Conservation (phyloP, 2,888 invertebrate genomes). For the Aphelenchoides bicaudatus region DNA sequence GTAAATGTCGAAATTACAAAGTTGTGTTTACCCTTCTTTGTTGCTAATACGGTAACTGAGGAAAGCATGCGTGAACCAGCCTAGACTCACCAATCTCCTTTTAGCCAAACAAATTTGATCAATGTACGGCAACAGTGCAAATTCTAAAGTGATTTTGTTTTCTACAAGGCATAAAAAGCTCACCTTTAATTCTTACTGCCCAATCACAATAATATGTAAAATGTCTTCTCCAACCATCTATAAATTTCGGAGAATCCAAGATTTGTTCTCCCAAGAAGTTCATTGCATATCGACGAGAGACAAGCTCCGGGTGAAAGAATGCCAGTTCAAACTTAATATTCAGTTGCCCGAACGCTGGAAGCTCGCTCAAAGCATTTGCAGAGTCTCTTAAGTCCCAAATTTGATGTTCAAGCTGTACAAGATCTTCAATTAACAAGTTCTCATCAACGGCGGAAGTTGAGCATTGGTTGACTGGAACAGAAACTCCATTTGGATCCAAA, state of each 20-base stretch:
- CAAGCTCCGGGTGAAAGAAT: slow-evolving; percentile 27
- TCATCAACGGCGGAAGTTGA: neutral
- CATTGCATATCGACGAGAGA: slow-evolving; percentile 30
- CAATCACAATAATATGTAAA: slow-evolving; percentile 37
- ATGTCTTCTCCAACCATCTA: slow-evolving; percentile 38
- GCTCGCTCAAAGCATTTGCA: neutral
- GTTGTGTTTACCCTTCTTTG: no score
- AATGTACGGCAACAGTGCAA: slow-evolving; percentile 16
- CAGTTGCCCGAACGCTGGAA: neutral
- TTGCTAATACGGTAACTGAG: slow-evolving; percentile 14
- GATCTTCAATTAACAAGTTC: neutral
- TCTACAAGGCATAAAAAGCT: no score
- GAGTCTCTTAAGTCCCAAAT: slow-evolving; percentile 5
- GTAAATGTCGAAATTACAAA: no score
- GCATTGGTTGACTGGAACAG: neutral
- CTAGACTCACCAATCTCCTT: slow-evolving; percentile 28
- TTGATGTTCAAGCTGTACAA: neutral
- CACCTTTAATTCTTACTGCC: slow-evolving; percentile 11
- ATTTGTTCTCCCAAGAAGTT: slow-evolving; percentile 9
- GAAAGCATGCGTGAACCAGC: slow-evolving; percentile 40
- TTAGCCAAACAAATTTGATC: slow-evolving; percentile 36
- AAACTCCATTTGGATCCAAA: neutral
- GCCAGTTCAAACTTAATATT: slow-evolving; percentile 29
- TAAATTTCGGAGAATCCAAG: slow-evolving; percentile 18
- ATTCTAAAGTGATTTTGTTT: slow-evolving; percentile 29